These are phyloP conservation scores for Zaprionus nigranus DNA, from an alignment of 1,140 invertebrate genomes.

Conservation along the genomic window DNA sequence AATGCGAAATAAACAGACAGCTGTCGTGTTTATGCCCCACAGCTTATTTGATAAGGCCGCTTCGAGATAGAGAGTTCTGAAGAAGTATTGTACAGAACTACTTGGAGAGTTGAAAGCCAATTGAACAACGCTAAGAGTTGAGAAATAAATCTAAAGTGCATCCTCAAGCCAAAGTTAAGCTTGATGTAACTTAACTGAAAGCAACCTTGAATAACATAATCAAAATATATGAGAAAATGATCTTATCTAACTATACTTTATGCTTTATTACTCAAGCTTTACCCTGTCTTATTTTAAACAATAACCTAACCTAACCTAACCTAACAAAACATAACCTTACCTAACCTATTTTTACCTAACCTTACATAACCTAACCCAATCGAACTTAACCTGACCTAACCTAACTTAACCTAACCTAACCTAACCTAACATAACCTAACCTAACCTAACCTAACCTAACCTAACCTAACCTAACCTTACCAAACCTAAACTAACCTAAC, in stretches of 20 bases:
- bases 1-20: constrained; percentile 7
- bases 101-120: not conserved
- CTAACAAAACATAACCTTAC: not conserved
- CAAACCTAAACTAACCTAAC: not conserved
- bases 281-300: too few species aligned
- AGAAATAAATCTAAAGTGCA: not conserved
- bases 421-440: not conserved
- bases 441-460: not conserved
- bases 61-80: not conserved
- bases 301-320: not conserved
- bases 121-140: not conserved
- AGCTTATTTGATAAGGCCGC: not conserved
- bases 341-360: not conserved
- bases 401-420: not conserved
- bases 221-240: too few species aligned
- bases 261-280: too few species aligned
- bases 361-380: not conserved
- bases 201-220: not conserved
- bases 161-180: not conserved
- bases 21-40: constrained; percentile 6
- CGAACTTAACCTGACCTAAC: not conserved
- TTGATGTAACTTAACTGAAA: not conserved
- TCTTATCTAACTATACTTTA: too few species aligned
- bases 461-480: not conserved
- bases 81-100: not conserved